Evolutionary conservation across 2,797 vertebrate genomes (phyloP).

Genomic region (Rousettus madagascariensis): DNA sequence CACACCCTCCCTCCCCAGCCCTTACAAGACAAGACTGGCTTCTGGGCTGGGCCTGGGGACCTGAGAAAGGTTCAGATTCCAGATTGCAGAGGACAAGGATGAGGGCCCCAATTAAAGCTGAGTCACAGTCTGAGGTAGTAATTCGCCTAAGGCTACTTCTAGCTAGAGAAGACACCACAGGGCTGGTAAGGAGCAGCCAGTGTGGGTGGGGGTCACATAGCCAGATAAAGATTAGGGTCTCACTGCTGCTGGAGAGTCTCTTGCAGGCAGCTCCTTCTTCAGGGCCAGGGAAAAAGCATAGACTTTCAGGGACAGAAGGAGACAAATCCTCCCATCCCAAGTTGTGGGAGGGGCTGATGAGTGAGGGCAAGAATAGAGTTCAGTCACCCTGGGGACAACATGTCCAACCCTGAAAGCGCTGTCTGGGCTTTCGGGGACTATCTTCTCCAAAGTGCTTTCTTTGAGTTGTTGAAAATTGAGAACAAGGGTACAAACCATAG

Average conservation of each 20-base stretch:
- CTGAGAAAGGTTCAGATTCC: conserved; percentile 43
- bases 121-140: conserved; percentile 9
- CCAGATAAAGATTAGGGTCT: not conserved
- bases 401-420: not conserved
- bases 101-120: conserved; percentile 21
- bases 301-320: not conserved
- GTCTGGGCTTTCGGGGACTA: not conserved
- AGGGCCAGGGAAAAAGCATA: not conserved
- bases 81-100: conserved; percentile 20
- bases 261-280: not conserved
- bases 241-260: not conserved
- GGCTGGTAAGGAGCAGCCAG: not conserved
- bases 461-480: conserved; percentile 14
- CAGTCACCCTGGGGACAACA: not conserved
- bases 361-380: not conserved
- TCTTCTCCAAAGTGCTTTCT: conserved; percentile 6
- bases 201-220: not conserved
- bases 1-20: not conserved
- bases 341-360: not conserved
- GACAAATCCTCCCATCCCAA: not conserved
- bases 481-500: conserved; percentile 26
- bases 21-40: conserved; percentile 34
- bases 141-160: not conserved
- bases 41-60: not conserved
- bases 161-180: not conserved